Conservation (phyloP, 2,113 vertebrate species). For the Cynoglossus semilaevis region DNA sequence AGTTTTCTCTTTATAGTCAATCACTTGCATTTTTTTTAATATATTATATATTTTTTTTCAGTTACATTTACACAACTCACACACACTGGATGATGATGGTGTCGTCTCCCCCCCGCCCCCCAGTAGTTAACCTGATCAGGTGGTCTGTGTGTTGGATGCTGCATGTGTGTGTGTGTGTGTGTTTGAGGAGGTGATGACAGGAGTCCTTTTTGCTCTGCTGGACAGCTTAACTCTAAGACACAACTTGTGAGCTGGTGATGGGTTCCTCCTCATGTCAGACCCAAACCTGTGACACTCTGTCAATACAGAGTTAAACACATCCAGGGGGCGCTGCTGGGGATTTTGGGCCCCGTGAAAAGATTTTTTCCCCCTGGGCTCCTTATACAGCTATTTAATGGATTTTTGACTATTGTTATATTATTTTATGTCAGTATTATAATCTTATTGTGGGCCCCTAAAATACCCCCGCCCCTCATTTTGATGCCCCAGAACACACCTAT, state of each 20-base stretch:
- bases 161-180: slow-evolving; percentile 25
- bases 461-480: too few relatives aligned
- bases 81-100: slow-evolving; percentile 74
- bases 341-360: too few relatives aligned
- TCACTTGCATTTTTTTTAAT: slow-evolving; percentile 71
- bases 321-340: slow-evolving; percentile 33
- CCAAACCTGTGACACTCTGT: slow-evolving; percentile 52
- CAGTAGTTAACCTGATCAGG: slow-evolving; percentile 60
- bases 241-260: slow-evolving; percentile 76
- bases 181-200: slow-evolving; percentile 37
- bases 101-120: slow-evolving; percentile 35
- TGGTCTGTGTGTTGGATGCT: slow-evolving; percentile 39
- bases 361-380: too few relatives aligned
- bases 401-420: too few relatives aligned
- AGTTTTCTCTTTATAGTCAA: slow-evolving; percentile 75
- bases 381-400: too few relatives aligned
- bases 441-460: too few relatives aligned
- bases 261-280: slow-evolving; percentile 62
- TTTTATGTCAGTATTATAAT: too few relatives aligned
- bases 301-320: slow-evolving; percentile 64
- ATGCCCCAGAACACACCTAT: too few relatives aligned
- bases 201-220: slow-evolving; percentile 74
- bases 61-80: slow-evolving; percentile 79
- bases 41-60: slow-evolving; percentile 39
- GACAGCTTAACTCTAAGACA: slow-evolving; percentile 73